Base-by-base conservation (phyloP, 2,888 invertebrate species). In the Meteorus colon region DNA sequence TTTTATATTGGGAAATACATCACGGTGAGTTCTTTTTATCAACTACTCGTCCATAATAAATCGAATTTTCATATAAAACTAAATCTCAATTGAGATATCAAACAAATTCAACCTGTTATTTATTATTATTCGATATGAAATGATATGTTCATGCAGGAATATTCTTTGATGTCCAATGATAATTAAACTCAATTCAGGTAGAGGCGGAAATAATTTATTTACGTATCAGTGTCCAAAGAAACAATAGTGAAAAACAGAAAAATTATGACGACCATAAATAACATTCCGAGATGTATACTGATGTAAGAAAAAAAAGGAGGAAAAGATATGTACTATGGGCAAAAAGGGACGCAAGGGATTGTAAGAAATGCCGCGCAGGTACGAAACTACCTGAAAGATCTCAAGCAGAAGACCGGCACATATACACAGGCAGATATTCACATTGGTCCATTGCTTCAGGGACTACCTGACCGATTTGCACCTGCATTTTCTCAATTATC, bases 391-490 rank as follows among this genome's bases (percentile, higher is more conserved):
- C 72, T 72, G 72, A 72, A 63, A 29, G 45, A 72, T 63, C 48
- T 72, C 63, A 63, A 45, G 63, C 60, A 72, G 48, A 63, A 72
- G 63, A 72, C 72, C 63, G 63, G 72, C 48, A 63, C 31, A 63
- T 48, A 48, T 48, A 48, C 16, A 48, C 14, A 55, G 51, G 29
- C 63, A 72, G 62, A 45, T 63, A 72, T 62, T 59, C 59, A 59
- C 62, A 41, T 71, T 71, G 29, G 63, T 31, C 37, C 51, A 70
- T 37, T 70, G n/a, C 34, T 59, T 31, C 19, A 29, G 6, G n/a
- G 67, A 27, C 69, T 76, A 72, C 72, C 76, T 76, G 76, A 71
- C 75, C 27, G 66, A 66, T 76, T 68, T 73, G 67, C 76, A 72
- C 76, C 76, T 76, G 76, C 72, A 76, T 76, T 72, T 76, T 72